phyloP scores from a whole-genome alignment of 2,888 invertebrate genomes.

The Ectemnius cavifrons region DNA sequence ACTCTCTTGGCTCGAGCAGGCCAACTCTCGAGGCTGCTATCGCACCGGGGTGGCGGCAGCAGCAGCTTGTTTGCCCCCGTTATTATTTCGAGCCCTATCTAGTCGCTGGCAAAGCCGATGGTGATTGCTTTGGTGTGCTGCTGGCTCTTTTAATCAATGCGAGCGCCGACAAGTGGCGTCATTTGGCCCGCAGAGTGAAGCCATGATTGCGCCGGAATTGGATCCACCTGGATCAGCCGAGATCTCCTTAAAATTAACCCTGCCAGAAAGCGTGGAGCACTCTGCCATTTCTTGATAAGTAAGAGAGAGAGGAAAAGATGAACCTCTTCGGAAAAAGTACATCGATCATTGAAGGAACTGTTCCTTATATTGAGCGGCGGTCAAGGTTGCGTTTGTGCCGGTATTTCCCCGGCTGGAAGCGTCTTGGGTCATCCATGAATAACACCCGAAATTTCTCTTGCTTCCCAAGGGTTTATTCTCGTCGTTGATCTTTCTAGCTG shows the following conservation, averaged over 20 bases:
- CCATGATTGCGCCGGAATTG: not conserved
- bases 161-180: slow-evolving; percentile 2
- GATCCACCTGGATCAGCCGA: not conserved
- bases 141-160: slow-evolving; percentile 5
- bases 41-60: not conserved
- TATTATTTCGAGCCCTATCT: not conserved
- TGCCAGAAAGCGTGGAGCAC: no score
- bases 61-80: not conserved
- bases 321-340: not conserved
- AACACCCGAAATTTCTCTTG: not conserved
- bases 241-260: no score
- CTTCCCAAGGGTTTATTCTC: not conserved
- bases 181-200: not conserved
- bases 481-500: not conserved
- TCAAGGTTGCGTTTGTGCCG: slow-evolving; percentile 43
- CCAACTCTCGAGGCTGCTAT: no score
- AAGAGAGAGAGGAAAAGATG: not conserved
- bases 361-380: slow-evolving; percentile 33
- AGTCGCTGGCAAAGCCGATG: slow-evolving; percentile 5
- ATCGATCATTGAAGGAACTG: slow-evolving; percentile 23
- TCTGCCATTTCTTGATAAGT: no score
- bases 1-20: no score
- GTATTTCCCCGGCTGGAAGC: not conserved
- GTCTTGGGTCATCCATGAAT: not conserved
- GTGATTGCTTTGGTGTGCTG: not conserved